Percentiles rank a stretch among this genome's conserved stretches.
Evolutionary conservation across 2,797 vertebrate genomes (phyloP).

Genomic region (Anguilla megastoma): DNA sequence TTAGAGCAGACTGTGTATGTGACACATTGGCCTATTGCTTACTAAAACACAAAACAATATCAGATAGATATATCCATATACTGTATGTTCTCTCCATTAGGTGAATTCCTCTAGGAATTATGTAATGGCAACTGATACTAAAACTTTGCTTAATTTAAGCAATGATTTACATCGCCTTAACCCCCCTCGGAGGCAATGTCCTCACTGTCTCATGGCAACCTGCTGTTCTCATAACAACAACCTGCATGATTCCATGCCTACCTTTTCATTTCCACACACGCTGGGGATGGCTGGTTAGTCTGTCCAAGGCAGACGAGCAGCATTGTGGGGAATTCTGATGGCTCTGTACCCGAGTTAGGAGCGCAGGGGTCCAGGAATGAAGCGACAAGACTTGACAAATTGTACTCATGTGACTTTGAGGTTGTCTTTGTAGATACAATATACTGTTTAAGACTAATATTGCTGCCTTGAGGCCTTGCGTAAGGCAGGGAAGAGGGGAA

Average conservation of each 20-base stretch:
- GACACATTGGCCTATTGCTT: neutral
- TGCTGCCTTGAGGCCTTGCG: neutral
- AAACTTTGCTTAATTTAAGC: constrained; percentile 8
- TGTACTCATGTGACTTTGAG: constrained; percentile 6
- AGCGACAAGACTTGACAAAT: neutral
- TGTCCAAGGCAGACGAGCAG: constrained; percentile 1
- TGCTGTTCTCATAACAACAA: neutral
- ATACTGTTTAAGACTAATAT: neutral
- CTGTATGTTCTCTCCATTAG: constrained; percentile 1
- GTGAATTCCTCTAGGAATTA: neutral
- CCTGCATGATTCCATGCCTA: constrained; percentile 6
- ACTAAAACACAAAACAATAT: neutral
- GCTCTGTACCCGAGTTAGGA: neutral
- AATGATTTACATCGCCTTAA: neutral
- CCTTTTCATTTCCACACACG: neutral
- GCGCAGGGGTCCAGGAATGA: neutral
- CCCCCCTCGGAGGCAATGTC: neutral
- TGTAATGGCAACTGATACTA: neutral
- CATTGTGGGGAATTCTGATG: constrained; percentile 13
- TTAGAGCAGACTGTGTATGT: neutral
- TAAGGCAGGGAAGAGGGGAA: neutral
- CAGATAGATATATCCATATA: neutral
- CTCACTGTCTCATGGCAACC: neutral
- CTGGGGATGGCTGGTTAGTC: constrained; percentile 9
- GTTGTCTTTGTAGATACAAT: neutral